Conservation (phyloP, 2,888 invertebrate genomes). For the Anaspis maculata region DNA sequence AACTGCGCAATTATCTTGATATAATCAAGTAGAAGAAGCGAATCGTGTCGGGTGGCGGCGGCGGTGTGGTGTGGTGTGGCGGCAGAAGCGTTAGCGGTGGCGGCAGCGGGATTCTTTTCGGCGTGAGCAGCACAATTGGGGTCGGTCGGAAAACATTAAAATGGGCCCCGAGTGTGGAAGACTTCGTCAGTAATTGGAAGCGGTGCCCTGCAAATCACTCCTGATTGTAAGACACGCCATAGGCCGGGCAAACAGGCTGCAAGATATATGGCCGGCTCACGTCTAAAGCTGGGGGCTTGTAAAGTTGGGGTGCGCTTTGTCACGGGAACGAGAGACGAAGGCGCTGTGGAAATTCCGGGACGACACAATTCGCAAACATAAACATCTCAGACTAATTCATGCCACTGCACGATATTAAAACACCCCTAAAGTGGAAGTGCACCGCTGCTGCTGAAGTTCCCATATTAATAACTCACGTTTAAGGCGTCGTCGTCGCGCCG, state of each 20-base stretch:
- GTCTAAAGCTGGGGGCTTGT: conserved; percentile 33
- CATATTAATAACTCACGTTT: conserved; percentile 15
- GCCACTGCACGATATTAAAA: conserved; percentile 15
- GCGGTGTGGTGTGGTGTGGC: too few relatives aligned
- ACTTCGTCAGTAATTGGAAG: conserved; percentile 33
- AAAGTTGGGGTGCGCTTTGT: conserved; percentile 32
- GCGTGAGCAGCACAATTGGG: conserved; percentile 4
- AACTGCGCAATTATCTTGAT: too few relatives aligned
- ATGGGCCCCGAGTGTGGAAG: conserved; percentile 25
- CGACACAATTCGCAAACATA: conserved; percentile 23
- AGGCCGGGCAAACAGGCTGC: conserved; percentile 31
- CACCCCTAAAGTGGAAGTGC: conserved; percentile 6
- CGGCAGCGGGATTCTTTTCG: conserved; percentile 3
- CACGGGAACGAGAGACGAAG: conserved; percentile 19
- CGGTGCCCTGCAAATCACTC: conserved; percentile 35
- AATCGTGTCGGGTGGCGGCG: too few relatives aligned
- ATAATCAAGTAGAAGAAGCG: too few relatives aligned
- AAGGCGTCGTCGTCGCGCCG: too few relatives aligned
- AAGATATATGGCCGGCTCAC: conserved; percentile 34
- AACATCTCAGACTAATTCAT: conserved; percentile 21
- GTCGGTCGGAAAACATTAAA: conserved; percentile 16
- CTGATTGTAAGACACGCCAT: conserved; percentile 35
- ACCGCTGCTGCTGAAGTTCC: conserved; percentile 8
- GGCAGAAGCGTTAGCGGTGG: too few relatives aligned
- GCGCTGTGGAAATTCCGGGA: conserved; percentile 27